Base-by-base conservation (phyloP, 1,140 invertebrate species). In the Drosophila eugracilis region DNA sequence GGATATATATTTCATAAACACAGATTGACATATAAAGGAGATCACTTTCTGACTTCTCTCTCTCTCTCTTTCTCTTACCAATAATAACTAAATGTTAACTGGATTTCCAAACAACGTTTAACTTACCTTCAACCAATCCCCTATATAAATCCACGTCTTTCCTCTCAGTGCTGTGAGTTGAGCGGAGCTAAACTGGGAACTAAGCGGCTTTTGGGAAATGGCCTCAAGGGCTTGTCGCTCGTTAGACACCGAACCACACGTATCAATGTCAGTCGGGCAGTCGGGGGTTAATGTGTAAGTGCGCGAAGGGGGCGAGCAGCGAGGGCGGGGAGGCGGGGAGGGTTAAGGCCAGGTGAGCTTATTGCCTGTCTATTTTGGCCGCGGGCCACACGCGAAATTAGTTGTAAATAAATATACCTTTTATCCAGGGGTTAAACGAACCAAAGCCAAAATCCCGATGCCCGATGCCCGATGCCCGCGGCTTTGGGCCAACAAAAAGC, bases 351-450 rank as follows among this genome's bases (percentile, higher is more conserved):
- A 44, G 52, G 37, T 55, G 10, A 59, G 69, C 69, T 72, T 71
- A 80, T 77, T 55, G 73, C 59, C 71, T 72, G 71, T 54, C 63
- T 70, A 55, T 55, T 47, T 67, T 41, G 42, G 28, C 71, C 69
- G 69, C 55, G 71, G 28, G 58, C 49, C 15, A 36, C 47, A 66
- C 45, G 76, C 62, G 52, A 60, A 75, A 66, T 80, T 73, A 75
- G 66, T 54, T 65, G 79, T 84, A 84, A 79, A 75, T 79, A 66
- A 84, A 84, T 75, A 84, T 75, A 62, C 44, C 57, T 59, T 69
- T 69, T 77, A 17, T 9, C 50, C 34, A 45, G 37, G 54, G 45
- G 50, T 57, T 85, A 45, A 77, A 55, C 50, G 41, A 44, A 42
- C 54, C 54, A 22, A 55, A 15, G 44, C 37, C 48, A 4, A 41